A percentile compares a stretch with the other conserved stretches of the same genome.
These are phyloP conservation scores for Myrmecobius fasciatus DNA, from an alignment of 2,113 vertebrate species.

Conservation along the genomic window DNA sequence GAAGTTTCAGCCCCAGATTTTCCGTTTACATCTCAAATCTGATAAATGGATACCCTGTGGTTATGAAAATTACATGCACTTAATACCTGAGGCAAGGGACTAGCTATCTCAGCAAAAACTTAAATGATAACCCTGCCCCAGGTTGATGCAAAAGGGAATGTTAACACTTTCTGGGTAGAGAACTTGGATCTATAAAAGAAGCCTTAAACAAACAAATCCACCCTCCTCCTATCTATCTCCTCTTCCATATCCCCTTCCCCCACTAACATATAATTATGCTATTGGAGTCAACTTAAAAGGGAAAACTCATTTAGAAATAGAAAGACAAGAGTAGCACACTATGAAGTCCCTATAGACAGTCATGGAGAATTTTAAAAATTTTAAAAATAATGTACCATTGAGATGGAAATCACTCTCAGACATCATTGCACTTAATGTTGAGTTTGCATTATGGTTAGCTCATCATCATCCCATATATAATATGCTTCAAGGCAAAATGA, in stretches of 20 bases:
- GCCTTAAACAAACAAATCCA: background rate
- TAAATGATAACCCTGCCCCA: conserved; percentile 54
- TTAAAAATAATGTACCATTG: background rate
- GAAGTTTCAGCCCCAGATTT: conserved; percentile 50
- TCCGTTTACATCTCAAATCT: conserved; percentile 60
- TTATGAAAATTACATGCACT: conserved; percentile 75
- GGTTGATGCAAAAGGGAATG: conserved; percentile 25
- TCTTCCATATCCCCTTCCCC: background rate
- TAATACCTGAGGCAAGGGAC: conserved; percentile 67
- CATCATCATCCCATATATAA: background rate
- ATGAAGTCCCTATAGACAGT: background rate
- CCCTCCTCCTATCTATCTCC: background rate
- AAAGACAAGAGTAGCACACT: background rate
- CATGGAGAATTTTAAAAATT: background rate
- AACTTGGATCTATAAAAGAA: background rate
- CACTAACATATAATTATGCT: background rate
- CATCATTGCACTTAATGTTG: background rate
- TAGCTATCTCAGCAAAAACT: conserved; percentile 70
- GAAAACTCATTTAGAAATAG: background rate
- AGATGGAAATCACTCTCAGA: background rate
- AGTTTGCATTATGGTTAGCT: background rate
- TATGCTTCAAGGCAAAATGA: background rate
- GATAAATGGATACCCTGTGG: conserved; percentile 71
- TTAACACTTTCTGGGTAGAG: conserved; percentile 50
- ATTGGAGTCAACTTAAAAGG: background rate